These are phyloP conservation scores for Cherax quadricarinatus DNA, from an alignment of 1,140 invertebrate species.

Conservation along the genomic window DNA sequence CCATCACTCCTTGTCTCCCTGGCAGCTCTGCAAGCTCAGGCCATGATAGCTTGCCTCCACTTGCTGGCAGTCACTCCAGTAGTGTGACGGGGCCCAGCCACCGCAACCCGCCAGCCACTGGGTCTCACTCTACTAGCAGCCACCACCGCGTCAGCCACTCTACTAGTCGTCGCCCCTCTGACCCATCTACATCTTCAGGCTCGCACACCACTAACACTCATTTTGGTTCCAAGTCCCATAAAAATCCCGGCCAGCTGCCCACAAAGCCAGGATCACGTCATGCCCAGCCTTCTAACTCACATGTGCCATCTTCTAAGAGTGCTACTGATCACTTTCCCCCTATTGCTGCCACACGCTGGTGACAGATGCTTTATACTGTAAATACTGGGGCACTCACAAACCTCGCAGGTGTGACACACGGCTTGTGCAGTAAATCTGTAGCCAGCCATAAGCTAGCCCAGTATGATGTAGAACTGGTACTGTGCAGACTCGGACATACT, in stretches of 20 bases:
- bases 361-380: background rate
- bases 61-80: conserved; percentile 3
- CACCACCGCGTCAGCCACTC: background rate
- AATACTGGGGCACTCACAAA: background rate
- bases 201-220: background rate
- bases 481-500: background rate
- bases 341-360: conserved; percentile 35
- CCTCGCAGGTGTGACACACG: background rate
- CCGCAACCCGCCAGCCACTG: conserved; percentile 2
- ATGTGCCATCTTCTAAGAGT: background rate
- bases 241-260: background rate
- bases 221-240: background rate
- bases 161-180: background rate
- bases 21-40: conserved; percentile 47
- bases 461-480: background rate
- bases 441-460: background rate
- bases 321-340: conserved; percentile 40
- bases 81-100: background rate
- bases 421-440: background rate
- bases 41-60: conserved; percentile 46
- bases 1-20: conserved; percentile 20
- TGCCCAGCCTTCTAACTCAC: background rate
- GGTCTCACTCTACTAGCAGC: background rate
- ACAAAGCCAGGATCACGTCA: background rate
- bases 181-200: background rate